These are phyloP conservation scores for Aricia agestis DNA, from an alignment of 1,140 invertebrate species.

Conservation along the genomic window DNA sequence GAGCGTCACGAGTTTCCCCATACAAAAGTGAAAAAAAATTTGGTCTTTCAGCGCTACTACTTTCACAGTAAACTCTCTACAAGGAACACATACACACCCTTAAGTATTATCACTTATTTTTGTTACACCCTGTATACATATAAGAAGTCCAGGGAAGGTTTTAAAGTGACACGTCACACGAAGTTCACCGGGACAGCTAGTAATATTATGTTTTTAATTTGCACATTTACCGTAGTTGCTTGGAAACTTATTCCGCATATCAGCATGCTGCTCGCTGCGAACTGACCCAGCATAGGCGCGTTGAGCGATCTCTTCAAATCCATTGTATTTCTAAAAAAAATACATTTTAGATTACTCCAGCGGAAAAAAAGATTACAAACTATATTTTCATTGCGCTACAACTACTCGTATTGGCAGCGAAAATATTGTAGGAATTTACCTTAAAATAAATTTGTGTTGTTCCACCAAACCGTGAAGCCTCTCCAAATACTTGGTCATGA, in stretches of 20 bases:
- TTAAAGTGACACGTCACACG: no score
- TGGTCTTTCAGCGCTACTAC: no score
- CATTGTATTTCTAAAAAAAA: constrained; percentile 38
- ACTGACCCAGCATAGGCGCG: constrained; percentile 44
- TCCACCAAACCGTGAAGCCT: constrained; percentile 38
- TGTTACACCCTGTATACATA: no score
- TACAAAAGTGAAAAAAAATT: no score
- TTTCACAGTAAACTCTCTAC: no score
- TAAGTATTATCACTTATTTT: no score
- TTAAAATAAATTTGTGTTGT: constrained; percentile 45
- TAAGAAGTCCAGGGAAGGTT: no score
- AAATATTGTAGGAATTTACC: constrained; percentile 32
- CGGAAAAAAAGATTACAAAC: not conserved
- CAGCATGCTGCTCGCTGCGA: constrained; percentile 42
- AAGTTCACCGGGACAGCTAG: no score
- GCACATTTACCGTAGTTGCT: constrained; percentile 33
- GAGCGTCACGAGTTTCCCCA: no score
- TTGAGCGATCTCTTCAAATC: constrained; percentile 41
- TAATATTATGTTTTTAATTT: no score
- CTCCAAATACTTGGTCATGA: constrained; percentile 33
- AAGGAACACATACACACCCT: no score
- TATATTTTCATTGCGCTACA: not conserved
- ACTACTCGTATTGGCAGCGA: not conserved
- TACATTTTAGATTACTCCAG: not conserved
- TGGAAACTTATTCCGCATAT: constrained; percentile 56